phyloP scores from a whole-genome alignment of 2,888 invertebrate genomes.

The Lutraria lutraria region DNA sequence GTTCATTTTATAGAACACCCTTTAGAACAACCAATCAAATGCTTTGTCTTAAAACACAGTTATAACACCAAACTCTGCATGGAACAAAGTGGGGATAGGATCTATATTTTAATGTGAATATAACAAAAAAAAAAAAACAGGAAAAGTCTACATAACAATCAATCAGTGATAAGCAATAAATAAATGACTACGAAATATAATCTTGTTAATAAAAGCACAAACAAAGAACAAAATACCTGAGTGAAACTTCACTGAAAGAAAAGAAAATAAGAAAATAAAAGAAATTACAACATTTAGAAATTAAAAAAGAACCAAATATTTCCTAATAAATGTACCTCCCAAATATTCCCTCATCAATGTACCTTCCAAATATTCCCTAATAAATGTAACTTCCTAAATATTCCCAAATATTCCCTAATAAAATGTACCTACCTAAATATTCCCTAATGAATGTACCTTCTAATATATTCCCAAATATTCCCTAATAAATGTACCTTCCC shows the following conservation, averaged over 20 bases:
- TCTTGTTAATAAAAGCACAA: neutral
- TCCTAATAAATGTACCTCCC: no score
- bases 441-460: no score
- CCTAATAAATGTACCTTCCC: no score
- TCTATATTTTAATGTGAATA: neutral
- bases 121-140: neutral
- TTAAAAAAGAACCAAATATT: neutral
- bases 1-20: no score
- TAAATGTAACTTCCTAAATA: no score
- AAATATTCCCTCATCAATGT: no score
- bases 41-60: no score
- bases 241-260: constrained; percentile 60
- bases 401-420: neutral
- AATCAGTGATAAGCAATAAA: neutral
- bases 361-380: no score
- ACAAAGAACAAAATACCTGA: constrained; percentile 48
- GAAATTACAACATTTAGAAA: neutral
- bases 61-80: neutral
- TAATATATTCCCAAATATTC: no score
- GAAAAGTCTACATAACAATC: neutral
- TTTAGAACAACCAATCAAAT: no score
- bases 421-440: no score
- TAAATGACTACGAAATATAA: neutral
- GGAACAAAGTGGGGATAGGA: neutral
- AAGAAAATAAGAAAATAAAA: constrained; percentile 23